Conservation (phyloP, 2,113 vertebrate genomes). For the Tylochromis polylepis region DNA sequence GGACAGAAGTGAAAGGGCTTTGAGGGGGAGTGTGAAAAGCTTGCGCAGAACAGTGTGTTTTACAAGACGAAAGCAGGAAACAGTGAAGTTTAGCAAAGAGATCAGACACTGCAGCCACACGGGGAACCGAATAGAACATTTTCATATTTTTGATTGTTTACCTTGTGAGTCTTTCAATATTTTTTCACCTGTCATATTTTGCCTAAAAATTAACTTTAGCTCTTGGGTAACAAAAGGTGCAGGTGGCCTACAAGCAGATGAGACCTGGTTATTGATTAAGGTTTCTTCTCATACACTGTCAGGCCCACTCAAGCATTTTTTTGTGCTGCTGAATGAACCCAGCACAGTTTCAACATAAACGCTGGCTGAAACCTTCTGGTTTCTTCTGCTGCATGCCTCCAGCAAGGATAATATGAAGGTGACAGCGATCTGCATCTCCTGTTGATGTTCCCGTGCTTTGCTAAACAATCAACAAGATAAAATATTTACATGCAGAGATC, state of each 20-base stretch:
- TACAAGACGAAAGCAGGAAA: background rate
- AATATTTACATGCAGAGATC: background rate
- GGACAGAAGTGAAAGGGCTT: constrained; percentile 2
- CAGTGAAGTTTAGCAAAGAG: background rate
- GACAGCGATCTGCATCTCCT: background rate
- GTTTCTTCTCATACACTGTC: constrained; percentile 28
- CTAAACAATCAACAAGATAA: background rate
- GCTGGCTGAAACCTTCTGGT: background rate
- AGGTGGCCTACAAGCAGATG: constrained; percentile 1
- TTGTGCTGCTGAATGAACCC: constrained; percentile 9
- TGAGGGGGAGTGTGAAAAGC: background rate
- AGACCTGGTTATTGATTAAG: constrained; percentile 48
- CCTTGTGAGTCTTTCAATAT: background rate
- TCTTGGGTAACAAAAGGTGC: background rate
- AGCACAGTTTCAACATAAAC: background rate
- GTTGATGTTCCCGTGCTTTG: background rate
- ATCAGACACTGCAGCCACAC: background rate
- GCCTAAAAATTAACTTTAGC: background rate
- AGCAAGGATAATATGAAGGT: background rate
- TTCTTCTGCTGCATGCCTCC: constrained; percentile 1
- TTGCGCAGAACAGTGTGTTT: constrained; percentile 5
- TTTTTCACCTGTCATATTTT: background rate
- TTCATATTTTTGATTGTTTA: background rate
- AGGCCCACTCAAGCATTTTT: constrained; percentile 17
- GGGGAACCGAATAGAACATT: background rate